Conservation (phyloP, 2,888 invertebrate species). For the Pseudoips prasinana region DNA sequence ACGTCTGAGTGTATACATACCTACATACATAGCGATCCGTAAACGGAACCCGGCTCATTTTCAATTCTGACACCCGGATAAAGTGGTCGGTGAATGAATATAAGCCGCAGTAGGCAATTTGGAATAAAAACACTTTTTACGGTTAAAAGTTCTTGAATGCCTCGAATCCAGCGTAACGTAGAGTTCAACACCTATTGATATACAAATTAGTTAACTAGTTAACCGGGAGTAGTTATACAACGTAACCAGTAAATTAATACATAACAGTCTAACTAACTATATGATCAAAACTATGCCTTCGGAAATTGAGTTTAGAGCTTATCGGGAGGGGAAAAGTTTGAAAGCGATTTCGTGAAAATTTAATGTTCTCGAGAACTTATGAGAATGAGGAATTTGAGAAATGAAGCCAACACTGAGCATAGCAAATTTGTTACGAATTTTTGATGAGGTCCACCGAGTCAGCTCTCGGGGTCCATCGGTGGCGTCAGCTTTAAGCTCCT, state of each 20-base stretch:
- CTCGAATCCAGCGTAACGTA: constrained; percentile 5
- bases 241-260: constrained; percentile 50
- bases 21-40: constrained; percentile 50
- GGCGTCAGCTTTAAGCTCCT: constrained; percentile 21
- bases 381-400: constrained; percentile 72
- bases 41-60: constrained; percentile 70
- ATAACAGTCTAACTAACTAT: constrained; percentile 35
- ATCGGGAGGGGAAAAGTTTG: constrained; percentile 73
- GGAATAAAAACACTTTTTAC: constrained; percentile 42
- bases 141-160: constrained; percentile 31
- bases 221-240: constrained; percentile 24
- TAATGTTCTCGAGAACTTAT: constrained; percentile 71
- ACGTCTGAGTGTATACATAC: constrained; percentile 49
- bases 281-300: constrained; percentile 65
- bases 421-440: constrained; percentile 73
- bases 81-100: constrained; percentile 64
- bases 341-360: constrained; percentile 78
- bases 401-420: constrained; percentile 70
- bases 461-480: constrained; percentile 23
- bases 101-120: constrained; percentile 50
- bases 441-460: constrained; percentile 53
- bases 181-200: constrained; percentile 10
- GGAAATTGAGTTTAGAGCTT: constrained; percentile 65
- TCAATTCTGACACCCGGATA: constrained; percentile 76
- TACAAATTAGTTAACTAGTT: constrained; percentile 15